Evolutionary conservation across 2,113 vertebrate genomes (phyloP), one percentile per base, ranked within the genome.

Genomic region (Thymallus thymallus): DNA sequence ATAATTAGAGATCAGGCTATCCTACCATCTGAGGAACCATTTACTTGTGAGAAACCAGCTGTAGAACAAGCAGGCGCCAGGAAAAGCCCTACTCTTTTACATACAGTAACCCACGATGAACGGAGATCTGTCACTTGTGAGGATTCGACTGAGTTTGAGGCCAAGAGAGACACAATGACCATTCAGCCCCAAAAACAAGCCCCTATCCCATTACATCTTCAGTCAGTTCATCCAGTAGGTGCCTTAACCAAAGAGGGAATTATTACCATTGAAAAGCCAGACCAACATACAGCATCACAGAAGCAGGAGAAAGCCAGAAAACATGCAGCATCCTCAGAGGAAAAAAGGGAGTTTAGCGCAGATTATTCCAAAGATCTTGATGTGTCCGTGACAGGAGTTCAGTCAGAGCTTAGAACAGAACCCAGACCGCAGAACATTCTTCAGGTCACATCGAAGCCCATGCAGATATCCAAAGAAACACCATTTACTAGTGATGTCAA

Each of bases 161-260:
- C 86, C 0, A n/a, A 84, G 23, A 72, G 80, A 29, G 86, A 71
- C 18, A 51, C 75, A 0, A 23, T 90, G 30, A 80, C 26, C 5
- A 45, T 92, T 61, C 84, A 90, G 60, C 78, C 91, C 4, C 2
- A 61, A 51, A 93, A 90, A 84, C 93, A 95, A 68, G 69, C 85
- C 1, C 68, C 26, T n/a, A 51, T 90, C 6, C 32, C 71, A 10
- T 80, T 96, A 80, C 92, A 94, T 64, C 88, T 93, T 4, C 95
- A 95, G 72, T 83, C 67, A 0, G 84, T 82, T 45, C 86, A 94
- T 4, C 41, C 62, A 26, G 88, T 91, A 24, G 77, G 89, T 2
- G 64, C 85, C 0, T 81, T 95, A n/a, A 74, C 90, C 23, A 96
- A 94, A 86, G 95, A 97, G 80, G 91, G 91, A 0, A 20, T 88